Percentiles rank a stretch among this genome's conserved stretches.
Conservation (phyloP, 2,888 invertebrate genomes). For the Sarcophaga caerulescens region DNA sequence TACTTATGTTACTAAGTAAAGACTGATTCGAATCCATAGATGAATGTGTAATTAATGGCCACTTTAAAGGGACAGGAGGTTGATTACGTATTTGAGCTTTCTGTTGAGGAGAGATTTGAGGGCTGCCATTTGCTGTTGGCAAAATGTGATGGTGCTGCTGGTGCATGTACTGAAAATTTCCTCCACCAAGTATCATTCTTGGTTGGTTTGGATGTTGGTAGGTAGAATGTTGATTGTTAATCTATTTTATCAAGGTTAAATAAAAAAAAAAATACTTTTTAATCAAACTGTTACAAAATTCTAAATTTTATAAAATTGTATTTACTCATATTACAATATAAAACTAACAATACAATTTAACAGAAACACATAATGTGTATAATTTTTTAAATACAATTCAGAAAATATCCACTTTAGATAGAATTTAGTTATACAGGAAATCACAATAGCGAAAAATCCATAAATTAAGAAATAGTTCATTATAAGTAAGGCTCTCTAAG, state of each 20-base stretch:
- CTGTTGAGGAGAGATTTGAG: slow-evolving; percentile 71
- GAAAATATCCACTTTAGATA: no score
- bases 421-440: no score
- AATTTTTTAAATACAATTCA: no score
- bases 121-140: slow-evolving; percentile 64
- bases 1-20: slow-evolving; percentile 29
- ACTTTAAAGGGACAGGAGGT: slow-evolving; percentile 63
- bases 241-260: slow-evolving; percentile 60
- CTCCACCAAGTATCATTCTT: slow-evolving; percentile 79
- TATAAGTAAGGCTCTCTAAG: no score
- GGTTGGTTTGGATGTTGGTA: slow-evolving; percentile 67
- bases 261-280: not conserved
- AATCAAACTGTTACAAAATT: not conserved
- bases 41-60: slow-evolving; percentile 48
- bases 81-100: slow-evolving; percentile 66
- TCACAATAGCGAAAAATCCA: no score
- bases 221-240: slow-evolving; percentile 34
- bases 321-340: no score
- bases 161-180: slow-evolving; percentile 69
- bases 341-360: no score
- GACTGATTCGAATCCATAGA: slow-evolving; percentile 32
- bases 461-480: no score
- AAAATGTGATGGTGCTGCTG: slow-evolving; percentile 70
- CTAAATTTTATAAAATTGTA: not conserved
- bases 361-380: no score